A percentile compares a stretch with the other conserved stretches of the same genome.
phyloP scores from a whole-genome alignment of 1,140 invertebrate genomes.

The Caerostris darwini region DNA sequence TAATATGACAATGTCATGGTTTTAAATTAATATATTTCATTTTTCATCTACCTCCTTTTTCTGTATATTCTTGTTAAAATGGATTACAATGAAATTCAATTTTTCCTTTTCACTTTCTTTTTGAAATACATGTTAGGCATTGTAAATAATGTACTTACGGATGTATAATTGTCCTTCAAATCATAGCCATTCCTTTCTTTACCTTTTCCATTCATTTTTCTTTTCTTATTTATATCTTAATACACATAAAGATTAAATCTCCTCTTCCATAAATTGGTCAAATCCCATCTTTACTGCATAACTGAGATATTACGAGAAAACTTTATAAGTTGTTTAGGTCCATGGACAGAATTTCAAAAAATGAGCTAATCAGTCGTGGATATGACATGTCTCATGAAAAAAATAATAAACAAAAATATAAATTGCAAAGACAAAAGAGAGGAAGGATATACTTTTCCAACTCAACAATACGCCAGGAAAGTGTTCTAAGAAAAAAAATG shows the following conservation, averaged over 20 bases:
- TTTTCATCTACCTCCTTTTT: no score
- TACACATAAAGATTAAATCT: neutral
- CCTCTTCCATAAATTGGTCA: neutral
- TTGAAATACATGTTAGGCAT: no score
- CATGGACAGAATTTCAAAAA: neutral
- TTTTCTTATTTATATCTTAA: no score
- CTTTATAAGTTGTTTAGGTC: neutral
- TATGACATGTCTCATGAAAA: neutral
- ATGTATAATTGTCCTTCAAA: no score
- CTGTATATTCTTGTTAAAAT: no score
- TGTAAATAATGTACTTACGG: no score
- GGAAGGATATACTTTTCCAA: neutral
- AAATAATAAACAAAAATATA: neutral
- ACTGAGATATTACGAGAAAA: neutral
- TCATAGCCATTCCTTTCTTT: no score
- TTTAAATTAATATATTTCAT: no score
- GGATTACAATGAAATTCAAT: no score
- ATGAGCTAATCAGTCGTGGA: slow-evolving; percentile 31
- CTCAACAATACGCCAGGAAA: slow-evolving; percentile 15
- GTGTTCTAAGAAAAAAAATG: neutral
- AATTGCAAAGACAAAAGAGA: neutral
- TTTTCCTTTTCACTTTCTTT: no score
- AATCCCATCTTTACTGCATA: neutral
- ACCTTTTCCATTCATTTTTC: no score
- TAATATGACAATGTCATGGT: no score